These are phyloP conservation scores for Dendroctonus ponderosae DNA, from an alignment of 1,140 invertebrate genomes.

Conservation along the genomic window DNA sequence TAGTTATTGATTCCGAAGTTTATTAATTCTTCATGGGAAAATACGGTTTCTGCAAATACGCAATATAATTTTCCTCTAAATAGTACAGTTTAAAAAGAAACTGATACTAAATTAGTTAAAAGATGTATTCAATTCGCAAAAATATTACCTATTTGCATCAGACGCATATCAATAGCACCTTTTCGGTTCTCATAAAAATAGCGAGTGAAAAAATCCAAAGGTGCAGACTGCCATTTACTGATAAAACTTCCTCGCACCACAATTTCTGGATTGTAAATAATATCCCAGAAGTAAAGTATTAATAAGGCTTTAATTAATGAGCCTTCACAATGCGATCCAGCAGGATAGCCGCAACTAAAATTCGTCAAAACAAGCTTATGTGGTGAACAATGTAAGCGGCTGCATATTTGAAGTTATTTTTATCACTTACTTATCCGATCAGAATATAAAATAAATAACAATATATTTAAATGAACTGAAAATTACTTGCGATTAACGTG, in stretches of 20 bases:
- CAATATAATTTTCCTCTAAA: too few relatives aligned
- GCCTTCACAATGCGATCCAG: conserved; percentile 44
- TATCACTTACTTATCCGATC: too few relatives aligned
- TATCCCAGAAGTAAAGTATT: conserved; percentile 46
- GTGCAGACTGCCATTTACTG: conserved; percentile 38
- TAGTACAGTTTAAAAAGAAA: background rate
- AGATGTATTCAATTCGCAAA: too few relatives aligned
- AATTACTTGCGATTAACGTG: background rate
- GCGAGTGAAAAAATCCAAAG: conserved; percentile 41
- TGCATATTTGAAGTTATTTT: too few relatives aligned
- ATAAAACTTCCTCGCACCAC: conserved; percentile 40
- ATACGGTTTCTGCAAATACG: conserved; percentile 21
- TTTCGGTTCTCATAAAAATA: conserved; percentile 45
- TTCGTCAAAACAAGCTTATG: too few relatives aligned
- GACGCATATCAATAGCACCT: conserved; percentile 38
- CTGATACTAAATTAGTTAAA: background rate
- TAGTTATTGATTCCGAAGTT: conserved; percentile 32
- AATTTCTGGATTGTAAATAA: conserved; percentile 40
- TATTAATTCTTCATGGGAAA: conserved; percentile 32
- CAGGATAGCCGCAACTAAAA: conserved; percentile 31
- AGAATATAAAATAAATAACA: background rate
- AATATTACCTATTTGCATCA: conserved; percentile 35
- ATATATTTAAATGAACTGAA: background rate
- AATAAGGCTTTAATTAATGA: conserved; percentile 35
- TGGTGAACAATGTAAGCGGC: too few relatives aligned